Conservation (phyloP, 35 echinoderm and acorn worm species). For the Ptychodera flava region DNA sequence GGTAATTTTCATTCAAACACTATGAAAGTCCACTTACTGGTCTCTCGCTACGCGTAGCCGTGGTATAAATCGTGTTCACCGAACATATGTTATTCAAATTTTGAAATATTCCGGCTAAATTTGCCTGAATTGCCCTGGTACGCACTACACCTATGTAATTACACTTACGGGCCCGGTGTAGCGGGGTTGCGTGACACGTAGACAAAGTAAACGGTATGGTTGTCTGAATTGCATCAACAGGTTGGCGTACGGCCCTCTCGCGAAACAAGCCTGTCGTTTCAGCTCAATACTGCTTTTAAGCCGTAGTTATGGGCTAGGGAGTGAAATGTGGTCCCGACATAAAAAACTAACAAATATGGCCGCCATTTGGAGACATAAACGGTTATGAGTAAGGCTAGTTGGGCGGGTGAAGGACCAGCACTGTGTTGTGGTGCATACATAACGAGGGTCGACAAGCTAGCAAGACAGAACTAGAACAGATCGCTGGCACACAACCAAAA, state of each 20-base stretch:
- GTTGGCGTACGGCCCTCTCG: background rate
- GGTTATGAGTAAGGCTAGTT: background rate
- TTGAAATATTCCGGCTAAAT: too few species aligned
- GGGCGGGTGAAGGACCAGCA: background rate
- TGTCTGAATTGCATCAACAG: background rate
- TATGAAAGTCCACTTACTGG: too few species aligned
- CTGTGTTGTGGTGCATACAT: background rate
- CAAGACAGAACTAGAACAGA: background rate
- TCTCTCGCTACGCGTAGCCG: too few species aligned
- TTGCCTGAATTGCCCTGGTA: too few species aligned
- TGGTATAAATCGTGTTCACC: too few species aligned
- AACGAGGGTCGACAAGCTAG: too few species aligned
- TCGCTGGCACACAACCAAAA: background rate
- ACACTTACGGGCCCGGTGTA: too few species aligned
- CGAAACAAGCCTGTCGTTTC: background rate
- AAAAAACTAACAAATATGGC: background rate
- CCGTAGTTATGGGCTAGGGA: background rate
- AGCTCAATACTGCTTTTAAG: background rate
- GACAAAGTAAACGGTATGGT: background rate
- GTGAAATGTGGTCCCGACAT: background rate
- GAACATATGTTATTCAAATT: background rate
- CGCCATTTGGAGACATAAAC: background rate
- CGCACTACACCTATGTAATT: too few species aligned
- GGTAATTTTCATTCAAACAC: too few species aligned
- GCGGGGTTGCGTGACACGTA: background rate